Evolutionary conservation across 2,797 vertebrate genomes (phyloP).

Genomic region (Tinamus major): DNA sequence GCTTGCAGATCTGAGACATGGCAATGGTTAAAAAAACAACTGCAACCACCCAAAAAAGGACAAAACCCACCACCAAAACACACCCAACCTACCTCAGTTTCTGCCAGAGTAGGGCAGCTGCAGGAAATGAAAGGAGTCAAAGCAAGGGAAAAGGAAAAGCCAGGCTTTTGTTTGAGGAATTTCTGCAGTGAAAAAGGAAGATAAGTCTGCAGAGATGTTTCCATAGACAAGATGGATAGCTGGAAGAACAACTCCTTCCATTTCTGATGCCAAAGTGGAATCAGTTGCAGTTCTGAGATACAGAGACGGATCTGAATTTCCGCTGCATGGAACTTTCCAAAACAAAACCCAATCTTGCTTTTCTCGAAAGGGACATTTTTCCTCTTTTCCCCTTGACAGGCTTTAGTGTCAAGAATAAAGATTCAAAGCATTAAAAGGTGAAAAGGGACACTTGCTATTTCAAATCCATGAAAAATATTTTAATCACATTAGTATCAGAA

Average conservation of each 20-base stretch:
- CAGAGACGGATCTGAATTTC: background rate
- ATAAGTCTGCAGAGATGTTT: background rate
- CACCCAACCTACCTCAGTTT: background rate
- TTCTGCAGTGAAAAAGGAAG: background rate
- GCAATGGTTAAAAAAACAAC: background rate
- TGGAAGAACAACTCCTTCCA: background rate
- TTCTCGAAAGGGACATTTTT: background rate
- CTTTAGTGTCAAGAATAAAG: background rate
- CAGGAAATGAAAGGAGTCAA: background rate
- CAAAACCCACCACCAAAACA: background rate
- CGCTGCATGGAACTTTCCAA: background rate
- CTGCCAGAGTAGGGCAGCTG: background rate
- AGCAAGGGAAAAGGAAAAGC: background rate
- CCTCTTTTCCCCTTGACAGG: background rate
- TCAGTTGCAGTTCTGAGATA: background rate
- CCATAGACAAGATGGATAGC: background rate
- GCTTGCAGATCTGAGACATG: background rate
- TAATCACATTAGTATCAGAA: background rate
- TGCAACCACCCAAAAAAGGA: no score
- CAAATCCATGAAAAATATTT: background rate
- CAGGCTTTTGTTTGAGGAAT: background rate
- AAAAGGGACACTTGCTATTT: background rate
- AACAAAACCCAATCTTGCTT: constrained; percentile 1
- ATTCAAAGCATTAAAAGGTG: background rate
- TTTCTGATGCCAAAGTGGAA: background rate